Evolutionary conservation across 64 coral and sea anemone genomes (phyloP), one percentile per base, ranked within the genome.

Genomic region (Platygyra sinensis): DNA sequence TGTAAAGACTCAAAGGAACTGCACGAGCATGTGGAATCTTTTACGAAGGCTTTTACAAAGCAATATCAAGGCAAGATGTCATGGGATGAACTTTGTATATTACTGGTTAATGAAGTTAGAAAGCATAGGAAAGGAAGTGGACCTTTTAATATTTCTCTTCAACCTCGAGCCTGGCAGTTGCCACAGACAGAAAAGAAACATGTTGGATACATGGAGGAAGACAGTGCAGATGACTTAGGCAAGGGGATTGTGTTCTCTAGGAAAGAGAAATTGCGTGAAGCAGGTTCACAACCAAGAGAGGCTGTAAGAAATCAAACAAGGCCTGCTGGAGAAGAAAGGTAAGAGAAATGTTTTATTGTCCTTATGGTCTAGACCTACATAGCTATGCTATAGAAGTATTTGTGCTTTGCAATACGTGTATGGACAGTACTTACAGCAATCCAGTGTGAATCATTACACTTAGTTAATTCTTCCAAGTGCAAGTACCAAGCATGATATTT

Each of bases 61-160:
- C 91, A 91, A 72, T 97, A 97, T 30, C 73, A 90, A 73, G 88
- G 72, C 24, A 97, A 97, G 42, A 94, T 97, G 55, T 87, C 91
- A 10, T 69, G 87, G 69, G 95, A 97, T 16, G 87, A 97, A 52
- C 83, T 97, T 55, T 94, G 80, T 80, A 28, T 97, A 74, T 79
- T 97, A 50, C 77, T 97, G 16, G 95, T 88, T 3, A 97, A 97
- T 42, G 89, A 72, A 60, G 77, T 94, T 17, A 90, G 84, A 65
- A 86, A 86, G 10, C 57, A 57, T 24, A 62, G 76, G n/a, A 94
- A 97, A 73, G 74, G 72, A 19, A 85, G n/a, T 28, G 80, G 72
- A 52, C 91, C 88, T 2, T 94, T 87, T 77, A 76, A 79, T 12
- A 87, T 97, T 59, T 64, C 62, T 62, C 67, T 18, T 20, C 59